Conservation (phyloP, 2,888 invertebrate genomes). For the Lasioglossum vierecki region DNA sequence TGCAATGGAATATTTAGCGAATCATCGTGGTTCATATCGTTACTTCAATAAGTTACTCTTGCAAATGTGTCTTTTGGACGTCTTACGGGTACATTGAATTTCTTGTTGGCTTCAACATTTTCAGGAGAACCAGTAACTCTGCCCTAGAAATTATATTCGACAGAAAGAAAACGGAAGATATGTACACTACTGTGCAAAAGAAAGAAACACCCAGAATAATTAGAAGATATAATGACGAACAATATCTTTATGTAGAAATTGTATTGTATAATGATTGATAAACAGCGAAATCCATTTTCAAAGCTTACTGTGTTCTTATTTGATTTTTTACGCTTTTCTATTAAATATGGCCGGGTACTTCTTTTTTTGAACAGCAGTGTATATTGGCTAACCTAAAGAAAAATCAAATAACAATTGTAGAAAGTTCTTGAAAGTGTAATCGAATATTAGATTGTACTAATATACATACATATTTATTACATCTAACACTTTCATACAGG, state of each 20-base stretch:
- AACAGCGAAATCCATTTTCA: no score
- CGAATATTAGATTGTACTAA: neutral
- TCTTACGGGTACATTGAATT: neutral
- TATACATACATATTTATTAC: neutral
- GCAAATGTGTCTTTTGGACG: neutral
- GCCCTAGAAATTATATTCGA: neutral
- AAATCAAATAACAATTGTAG: neutral
- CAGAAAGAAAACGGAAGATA: neutral
- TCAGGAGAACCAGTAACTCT: neutral
- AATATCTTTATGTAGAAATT: no score
- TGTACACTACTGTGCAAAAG: no score
- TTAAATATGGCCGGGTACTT: no score
- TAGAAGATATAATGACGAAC: no score
- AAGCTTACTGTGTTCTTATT: no score
- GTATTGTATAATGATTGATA: no score
- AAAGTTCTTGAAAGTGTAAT: neutral
- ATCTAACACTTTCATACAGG: neutral
- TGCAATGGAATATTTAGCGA: conserved; percentile 59
- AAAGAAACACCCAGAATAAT: no score
- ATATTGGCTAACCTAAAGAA: neutral
- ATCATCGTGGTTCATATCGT: conserved; percentile 32
- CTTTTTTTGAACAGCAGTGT: neutral
- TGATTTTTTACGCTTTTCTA: no score
- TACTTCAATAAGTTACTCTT: conserved; percentile 27
- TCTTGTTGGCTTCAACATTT: neutral